Evolutionary conservation across 1,140 invertebrate species (phyloP).

Genomic region (Drosophila sechellia): DNA sequence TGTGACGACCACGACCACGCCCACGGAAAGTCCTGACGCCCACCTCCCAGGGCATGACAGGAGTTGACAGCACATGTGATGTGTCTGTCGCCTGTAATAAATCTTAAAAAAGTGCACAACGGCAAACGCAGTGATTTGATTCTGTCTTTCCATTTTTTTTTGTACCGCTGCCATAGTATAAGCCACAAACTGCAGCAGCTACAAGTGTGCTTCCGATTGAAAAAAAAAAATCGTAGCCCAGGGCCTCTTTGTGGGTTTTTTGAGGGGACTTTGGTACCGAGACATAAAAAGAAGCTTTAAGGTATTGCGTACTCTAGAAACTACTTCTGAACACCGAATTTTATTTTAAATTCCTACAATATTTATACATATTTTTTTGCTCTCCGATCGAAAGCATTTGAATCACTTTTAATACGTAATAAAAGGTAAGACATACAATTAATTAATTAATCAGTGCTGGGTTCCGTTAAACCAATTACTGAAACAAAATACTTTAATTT

Average conservation of each 20-base stretch:
- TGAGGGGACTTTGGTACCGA: neutral
- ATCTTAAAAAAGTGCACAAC: conserved; percentile 71
- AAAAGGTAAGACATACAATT: no score
- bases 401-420: no score
- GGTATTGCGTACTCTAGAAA: neutral
- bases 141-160: conserved; percentile 28
- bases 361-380: no score
- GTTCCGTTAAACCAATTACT: no score
- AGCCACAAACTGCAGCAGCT: conserved; percentile 46
- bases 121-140: conserved; percentile 64
- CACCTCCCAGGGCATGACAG: conserved; percentile 41
- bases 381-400: no score
- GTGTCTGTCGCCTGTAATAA: conserved; percentile 77
- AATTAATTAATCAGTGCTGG: no score
- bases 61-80: conserved; percentile 71
- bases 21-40: conserved; percentile 7
- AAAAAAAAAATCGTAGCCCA: conserved; percentile 51
- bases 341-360: no score
- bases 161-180: conserved; percentile 29
- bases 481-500: no score
- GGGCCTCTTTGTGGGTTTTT: conserved; percentile 9
- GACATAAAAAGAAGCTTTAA: no score
- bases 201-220: conserved; percentile 61
- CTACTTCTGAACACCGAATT: no score
- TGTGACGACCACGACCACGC: conserved; percentile 36